phyloP scores from a whole-genome alignment of 2,888 invertebrate genomes.

The Plebejus melissa region DNA sequence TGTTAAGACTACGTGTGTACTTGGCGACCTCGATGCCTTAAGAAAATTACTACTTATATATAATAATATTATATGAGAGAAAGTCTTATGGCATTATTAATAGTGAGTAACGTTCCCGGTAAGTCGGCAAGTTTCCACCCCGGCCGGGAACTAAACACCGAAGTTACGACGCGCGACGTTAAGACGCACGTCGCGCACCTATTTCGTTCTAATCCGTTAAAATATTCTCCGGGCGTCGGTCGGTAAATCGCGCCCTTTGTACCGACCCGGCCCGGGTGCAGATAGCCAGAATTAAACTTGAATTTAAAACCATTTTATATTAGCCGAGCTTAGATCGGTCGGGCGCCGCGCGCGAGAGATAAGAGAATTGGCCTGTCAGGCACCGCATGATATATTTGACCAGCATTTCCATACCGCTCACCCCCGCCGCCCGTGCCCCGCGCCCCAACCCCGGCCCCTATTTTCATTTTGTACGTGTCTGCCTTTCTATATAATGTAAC shows the following conservation, averaged over 20 bases:
- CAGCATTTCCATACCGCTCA: constrained; percentile 87
- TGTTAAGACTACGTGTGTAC: not conserved
- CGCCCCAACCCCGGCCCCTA: constrained; percentile 48
- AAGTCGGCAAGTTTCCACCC: not conserved
- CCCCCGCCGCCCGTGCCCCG: constrained; percentile 45
- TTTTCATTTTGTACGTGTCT: constrained; percentile 80
- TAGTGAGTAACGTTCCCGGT: not conserved
- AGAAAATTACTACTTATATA: not conserved
- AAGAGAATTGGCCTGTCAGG: constrained; percentile 94
- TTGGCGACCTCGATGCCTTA: not conserved
- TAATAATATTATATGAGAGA: not conserved
- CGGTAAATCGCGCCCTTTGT: constrained; percentile 75
- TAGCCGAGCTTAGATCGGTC: constrained; percentile 79
- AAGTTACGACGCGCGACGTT: constrained; percentile 25
- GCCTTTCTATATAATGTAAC: constrained; percentile 73
- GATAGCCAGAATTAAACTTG: constrained; percentile 78
- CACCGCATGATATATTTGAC: constrained; percentile 93
- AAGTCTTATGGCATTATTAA: not conserved
- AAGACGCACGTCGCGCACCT: constrained; percentile 30
- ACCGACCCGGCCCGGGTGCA: constrained; percentile 60
- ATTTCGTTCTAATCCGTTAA: constrained; percentile 35
- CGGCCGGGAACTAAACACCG: constrained; percentile 27
- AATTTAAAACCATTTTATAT: constrained; percentile 80
- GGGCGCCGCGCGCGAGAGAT: constrained; percentile 82
- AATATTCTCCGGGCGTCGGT: constrained; percentile 70